A percentile compares a stretch with the other conserved stretches of the same genome.
These are phyloP conservation scores for Anguilla anguilla DNA, from an alignment of 2,797 vertebrate genomes.

Conservation along the genomic window DNA sequence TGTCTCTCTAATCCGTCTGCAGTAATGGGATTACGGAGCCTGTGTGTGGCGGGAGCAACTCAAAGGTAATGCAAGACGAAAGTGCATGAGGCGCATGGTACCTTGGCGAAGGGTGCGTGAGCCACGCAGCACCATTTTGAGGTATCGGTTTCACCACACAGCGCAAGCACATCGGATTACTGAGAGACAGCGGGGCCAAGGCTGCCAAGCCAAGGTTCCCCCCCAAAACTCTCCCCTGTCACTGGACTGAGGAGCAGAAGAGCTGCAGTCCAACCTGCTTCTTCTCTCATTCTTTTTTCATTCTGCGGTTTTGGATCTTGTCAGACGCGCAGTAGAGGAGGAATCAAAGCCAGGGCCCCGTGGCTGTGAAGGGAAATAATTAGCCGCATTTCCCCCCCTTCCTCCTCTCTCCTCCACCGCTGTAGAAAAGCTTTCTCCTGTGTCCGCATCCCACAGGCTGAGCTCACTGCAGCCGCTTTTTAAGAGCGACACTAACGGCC, in stretches of 20 bases:
- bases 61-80: background rate
- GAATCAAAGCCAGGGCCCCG: background rate
- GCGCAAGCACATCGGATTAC: background rate
- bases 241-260: background rate
- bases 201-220: background rate
- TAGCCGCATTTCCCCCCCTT: background rate
- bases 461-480: background rate
- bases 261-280: background rate
- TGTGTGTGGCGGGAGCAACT: background rate
- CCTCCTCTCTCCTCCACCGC: background rate
- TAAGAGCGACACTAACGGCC: background rate
- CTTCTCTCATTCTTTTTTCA: background rate
- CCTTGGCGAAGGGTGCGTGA: background rate
- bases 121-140: background rate
- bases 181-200: background rate
- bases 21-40: background rate
- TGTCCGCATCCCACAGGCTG: background rate
- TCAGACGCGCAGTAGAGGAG: background rate
- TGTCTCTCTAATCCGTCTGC: background rate
- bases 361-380: background rate
- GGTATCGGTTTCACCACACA: background rate
- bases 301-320: background rate
- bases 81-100: background rate
- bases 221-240: background rate
- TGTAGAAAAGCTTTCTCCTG: background rate